phyloP scores from a whole-genome alignment of 2,797 vertebrate species.

The Myripristis jacobus region DNA sequence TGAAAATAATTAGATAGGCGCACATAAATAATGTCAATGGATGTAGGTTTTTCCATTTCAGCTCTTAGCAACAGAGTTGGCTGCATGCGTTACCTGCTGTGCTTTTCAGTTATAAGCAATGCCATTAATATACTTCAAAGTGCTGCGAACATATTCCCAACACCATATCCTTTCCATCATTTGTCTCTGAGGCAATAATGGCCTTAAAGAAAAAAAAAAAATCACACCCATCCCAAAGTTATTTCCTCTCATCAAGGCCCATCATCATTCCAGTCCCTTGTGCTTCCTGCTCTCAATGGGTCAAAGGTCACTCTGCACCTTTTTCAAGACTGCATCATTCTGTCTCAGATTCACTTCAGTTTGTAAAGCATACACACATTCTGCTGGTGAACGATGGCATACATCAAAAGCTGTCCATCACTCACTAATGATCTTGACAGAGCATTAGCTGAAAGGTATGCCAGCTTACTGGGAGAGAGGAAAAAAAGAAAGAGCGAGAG shows the following conservation, averaged over 20 bases:
- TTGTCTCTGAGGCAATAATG: constrained; percentile 48
- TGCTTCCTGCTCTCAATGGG: constrained; percentile 61
- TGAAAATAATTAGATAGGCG: constrained; percentile 27
- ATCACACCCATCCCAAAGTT: constrained; percentile 53
- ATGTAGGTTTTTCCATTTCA: constrained; percentile 18
- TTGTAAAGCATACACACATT: constrained; percentile 57
- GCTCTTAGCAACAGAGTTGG: constrained; percentile 28
- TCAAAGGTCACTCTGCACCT: constrained; percentile 61
- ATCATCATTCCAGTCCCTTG: constrained; percentile 66
- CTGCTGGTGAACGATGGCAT: constrained; percentile 53
- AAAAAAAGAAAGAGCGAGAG: constrained; percentile 27
- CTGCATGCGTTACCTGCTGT: constrained; percentile 29
- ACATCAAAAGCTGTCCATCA: constrained; percentile 76
- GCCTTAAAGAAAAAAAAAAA: constrained; percentile 50
- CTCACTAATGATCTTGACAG: constrained; percentile 67
- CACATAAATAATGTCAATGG: not conserved
- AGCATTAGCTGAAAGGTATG: constrained; percentile 65
- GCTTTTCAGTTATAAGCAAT: constrained; percentile 45
- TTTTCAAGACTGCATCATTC: constrained; percentile 48
- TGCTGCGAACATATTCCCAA: constrained; percentile 49
- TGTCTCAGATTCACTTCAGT: constrained; percentile 44
- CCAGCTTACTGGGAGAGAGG: constrained; percentile 58
- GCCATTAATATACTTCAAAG: constrained; percentile 69
- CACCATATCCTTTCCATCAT: constrained; percentile 47
- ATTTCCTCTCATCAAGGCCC: constrained; percentile 71